Percentiles rank a stretch among this genome's conserved stretches.
Conservation (phyloP, 2,888 invertebrate species). For the Bursaphelenchus okinawaensis region DNA sequence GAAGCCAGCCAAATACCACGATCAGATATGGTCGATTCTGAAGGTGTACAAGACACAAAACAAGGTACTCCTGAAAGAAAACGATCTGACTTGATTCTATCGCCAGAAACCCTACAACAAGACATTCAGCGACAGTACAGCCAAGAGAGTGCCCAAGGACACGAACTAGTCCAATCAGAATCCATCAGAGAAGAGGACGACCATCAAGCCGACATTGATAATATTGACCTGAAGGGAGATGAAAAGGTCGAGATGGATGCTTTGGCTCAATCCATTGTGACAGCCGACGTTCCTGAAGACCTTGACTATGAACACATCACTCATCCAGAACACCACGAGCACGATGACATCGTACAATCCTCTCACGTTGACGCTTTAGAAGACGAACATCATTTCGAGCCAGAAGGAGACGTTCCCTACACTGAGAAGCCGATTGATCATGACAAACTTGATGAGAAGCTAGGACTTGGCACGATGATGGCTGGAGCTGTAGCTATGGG, state of each 20-base stretch:
- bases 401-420: conserved; percentile 2
- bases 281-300: background rate
- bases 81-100: background rate
- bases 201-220: background rate
- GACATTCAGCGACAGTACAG: background rate
- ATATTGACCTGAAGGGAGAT: background rate
- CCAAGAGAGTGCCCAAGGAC: background rate
- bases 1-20: background rate
- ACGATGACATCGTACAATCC: background rate
- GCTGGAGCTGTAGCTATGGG: conserved; percentile 41
- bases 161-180: background rate
- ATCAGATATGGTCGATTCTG: background rate
- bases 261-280: background rate
- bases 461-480: conserved; percentile 22
- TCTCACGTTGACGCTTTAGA: conserved; percentile 11
- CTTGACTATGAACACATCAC: background rate
- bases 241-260: background rate
- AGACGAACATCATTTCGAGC: conserved; percentile 26
- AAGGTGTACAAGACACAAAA: background rate
- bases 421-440: too few relatives aligned
- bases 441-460: background rate
- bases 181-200: background rate
- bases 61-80: background rate
- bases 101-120: background rate
- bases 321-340: background rate